These are phyloP conservation scores for Tapera naevia DNA, from an alignment of 2,797 vertebrate genomes.

Conservation along the genomic window DNA sequence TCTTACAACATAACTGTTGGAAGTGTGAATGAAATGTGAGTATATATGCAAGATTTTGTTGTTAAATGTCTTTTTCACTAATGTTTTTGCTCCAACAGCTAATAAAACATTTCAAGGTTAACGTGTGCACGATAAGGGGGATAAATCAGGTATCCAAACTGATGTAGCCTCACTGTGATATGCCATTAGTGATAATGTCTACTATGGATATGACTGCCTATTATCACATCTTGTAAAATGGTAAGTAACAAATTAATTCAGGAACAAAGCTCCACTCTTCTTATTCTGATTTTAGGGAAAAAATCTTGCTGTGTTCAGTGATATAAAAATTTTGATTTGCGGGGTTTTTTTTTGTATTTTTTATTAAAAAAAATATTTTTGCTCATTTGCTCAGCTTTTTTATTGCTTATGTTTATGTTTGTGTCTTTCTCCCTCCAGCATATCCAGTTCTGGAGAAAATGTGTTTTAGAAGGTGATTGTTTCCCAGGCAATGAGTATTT, in stretches of 20 bases:
- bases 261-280: background rate
- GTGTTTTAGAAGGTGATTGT: background rate
- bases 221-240: background rate
- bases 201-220: background rate
- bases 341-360: background rate
- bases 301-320: background rate
- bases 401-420: background rate
- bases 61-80: background rate
- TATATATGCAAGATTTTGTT: background rate
- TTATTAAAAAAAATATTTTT: no score
- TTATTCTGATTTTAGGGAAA: background rate
- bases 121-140: background rate
- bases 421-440: background rate
- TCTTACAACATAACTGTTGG: accelerated
- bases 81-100: background rate
- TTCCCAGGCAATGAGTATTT: background rate
- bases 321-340: no score
- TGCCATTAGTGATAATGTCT: background rate
- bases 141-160: background rate
- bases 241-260: background rate
- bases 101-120: background rate
- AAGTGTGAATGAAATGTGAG: background rate
- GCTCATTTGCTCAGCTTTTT: background rate
- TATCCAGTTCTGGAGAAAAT: background rate
- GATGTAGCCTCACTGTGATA: background rate